Conservation (phyloP, 2,888 invertebrate genomes). For the Cartodere bifasciata region DNA sequence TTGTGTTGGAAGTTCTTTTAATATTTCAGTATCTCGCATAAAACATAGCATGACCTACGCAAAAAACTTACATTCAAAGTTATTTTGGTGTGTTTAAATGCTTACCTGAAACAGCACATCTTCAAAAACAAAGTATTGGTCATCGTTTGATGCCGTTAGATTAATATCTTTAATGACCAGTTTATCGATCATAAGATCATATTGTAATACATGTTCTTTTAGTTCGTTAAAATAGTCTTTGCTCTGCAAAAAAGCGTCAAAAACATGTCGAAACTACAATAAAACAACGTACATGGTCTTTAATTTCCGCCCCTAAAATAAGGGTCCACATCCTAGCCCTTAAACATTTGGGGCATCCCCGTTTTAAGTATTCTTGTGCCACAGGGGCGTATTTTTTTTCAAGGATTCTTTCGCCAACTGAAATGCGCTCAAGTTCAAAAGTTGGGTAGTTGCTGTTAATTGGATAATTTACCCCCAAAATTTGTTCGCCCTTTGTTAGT, state of each 20-base stretch:
- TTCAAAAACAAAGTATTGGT: slow-evolving; percentile 96
- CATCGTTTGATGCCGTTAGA: slow-evolving; percentile 91
- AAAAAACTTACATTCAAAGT: slow-evolving; percentile 4
- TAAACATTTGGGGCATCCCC: slow-evolving; percentile 65
- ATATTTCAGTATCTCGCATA: slow-evolving; percentile 73
- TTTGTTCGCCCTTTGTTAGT: slow-evolving; percentile 63
- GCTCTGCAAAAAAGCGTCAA: slow-evolving; percentile 57
- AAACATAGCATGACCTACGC: slow-evolving; percentile 72
- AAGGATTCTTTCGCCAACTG: slow-evolving; percentile 66
- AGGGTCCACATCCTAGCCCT: slow-evolving; percentile 78
- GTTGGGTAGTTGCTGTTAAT: slow-evolving; percentile 43
- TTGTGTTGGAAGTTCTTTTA: slow-evolving; percentile 53
- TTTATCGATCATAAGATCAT: slow-evolving; percentile 88
- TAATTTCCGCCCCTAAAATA: slow-evolving; percentile 69
- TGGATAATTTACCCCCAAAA: slow-evolving; percentile 54
- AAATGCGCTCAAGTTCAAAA: slow-evolving; percentile 56
- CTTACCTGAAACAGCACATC: slow-evolving; percentile 82
- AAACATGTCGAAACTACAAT: too few relatives aligned
- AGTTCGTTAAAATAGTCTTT: slow-evolving; percentile 64
- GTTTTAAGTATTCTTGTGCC: slow-evolving; percentile 81
- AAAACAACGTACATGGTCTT: slow-evolving; percentile 51
- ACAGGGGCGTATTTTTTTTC: slow-evolving; percentile 72
- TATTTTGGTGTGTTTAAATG: neutral
- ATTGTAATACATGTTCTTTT: slow-evolving; percentile 69
- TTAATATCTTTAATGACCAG: slow-evolving; percentile 93